Conservation (phyloP, 2,797 vertebrate genomes). For the Ictinia mississippiensis region DNA sequence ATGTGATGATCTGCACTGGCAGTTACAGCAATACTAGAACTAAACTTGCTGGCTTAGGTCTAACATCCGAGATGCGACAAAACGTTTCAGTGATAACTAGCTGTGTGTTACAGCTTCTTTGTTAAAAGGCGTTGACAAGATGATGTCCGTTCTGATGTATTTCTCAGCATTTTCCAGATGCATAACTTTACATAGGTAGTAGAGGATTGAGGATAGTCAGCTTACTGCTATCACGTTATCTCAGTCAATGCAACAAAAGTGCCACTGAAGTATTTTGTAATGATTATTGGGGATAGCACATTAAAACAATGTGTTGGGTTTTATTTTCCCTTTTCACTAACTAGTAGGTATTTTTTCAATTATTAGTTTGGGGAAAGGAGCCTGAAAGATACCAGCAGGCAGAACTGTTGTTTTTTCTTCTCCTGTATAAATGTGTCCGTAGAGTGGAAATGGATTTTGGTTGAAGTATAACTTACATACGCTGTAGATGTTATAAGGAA, state of each 20-base stretch:
- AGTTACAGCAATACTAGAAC: not conserved
- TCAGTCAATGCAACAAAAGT: not conserved
- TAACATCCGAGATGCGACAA: fast-evolving
- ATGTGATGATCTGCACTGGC: fast-evolving
- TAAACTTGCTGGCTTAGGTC: not conserved
- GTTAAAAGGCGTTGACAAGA: fast-evolving
- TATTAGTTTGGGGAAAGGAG: not conserved
- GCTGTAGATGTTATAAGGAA: fast-evolving
- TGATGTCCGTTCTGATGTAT: fast-evolving
- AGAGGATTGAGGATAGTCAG: not conserved
- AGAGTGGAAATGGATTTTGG: not conserved
- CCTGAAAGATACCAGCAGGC: not conserved
- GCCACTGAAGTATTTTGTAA: not conserved
- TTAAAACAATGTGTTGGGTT: fast-evolving
- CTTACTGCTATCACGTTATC: fast-evolving
- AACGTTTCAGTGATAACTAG: not conserved
- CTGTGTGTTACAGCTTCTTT: not conserved
- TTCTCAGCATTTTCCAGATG: not conserved
- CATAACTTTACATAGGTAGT: fast-evolving
- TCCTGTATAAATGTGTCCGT: fast-evolving
- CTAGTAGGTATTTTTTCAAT: fast-evolving
- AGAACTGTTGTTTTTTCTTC: not conserved
- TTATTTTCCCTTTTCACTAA: not conserved
- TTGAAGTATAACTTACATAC: not conserved
- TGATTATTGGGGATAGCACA: fast-evolving